Conservation (phyloP, 2,888 invertebrate species). For the Entomobrya multifasciata region DNA sequence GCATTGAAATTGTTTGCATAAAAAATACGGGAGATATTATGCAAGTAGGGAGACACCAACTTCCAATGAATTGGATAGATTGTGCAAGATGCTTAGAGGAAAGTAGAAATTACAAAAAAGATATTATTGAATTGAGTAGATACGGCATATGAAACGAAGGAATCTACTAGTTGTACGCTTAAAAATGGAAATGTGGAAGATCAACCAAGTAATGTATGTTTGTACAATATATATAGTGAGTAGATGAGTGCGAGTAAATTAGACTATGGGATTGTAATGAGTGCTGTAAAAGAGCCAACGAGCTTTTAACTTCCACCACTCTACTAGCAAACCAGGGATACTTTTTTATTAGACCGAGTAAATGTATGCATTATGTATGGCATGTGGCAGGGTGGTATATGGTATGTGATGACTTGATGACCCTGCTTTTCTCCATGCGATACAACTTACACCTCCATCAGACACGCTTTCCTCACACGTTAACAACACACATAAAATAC, state of each 20-base stretch:
- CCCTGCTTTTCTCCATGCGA: slow-evolving; percentile 29
- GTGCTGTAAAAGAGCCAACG: slow-evolving; percentile 72
- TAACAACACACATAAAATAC: slow-evolving; percentile 49
- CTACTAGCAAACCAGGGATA: slow-evolving; percentile 58
- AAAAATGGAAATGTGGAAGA: slow-evolving; percentile 54
- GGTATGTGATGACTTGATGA: slow-evolving; percentile 71
- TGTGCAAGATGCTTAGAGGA: too few relatives aligned
- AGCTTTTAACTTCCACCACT: too few relatives aligned
- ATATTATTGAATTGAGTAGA: too few relatives aligned
- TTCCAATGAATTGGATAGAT: too few relatives aligned
- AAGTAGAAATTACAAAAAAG: too few relatives aligned
- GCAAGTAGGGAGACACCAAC: too few relatives aligned
- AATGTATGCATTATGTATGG: slow-evolving; percentile 68
- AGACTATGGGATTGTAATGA: slow-evolving; percentile 75
- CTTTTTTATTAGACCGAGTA: slow-evolving; percentile 76
- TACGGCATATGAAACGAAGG: too few relatives aligned
- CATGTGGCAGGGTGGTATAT: too few relatives aligned
- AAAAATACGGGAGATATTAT: too few relatives aligned
- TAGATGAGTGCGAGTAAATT: slow-evolving; percentile 72
- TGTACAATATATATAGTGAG: too few relatives aligned
- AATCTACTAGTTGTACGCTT: not conserved
- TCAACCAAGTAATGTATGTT: slow-evolving; percentile 43
- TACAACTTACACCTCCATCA: not conserved
- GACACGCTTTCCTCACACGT: slow-evolving; percentile 68
- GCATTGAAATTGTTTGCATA: too few relatives aligned